Evolutionary conservation across 2,888 invertebrate genomes (phyloP).

Genomic region (Argynnis bischoffii): DNA sequence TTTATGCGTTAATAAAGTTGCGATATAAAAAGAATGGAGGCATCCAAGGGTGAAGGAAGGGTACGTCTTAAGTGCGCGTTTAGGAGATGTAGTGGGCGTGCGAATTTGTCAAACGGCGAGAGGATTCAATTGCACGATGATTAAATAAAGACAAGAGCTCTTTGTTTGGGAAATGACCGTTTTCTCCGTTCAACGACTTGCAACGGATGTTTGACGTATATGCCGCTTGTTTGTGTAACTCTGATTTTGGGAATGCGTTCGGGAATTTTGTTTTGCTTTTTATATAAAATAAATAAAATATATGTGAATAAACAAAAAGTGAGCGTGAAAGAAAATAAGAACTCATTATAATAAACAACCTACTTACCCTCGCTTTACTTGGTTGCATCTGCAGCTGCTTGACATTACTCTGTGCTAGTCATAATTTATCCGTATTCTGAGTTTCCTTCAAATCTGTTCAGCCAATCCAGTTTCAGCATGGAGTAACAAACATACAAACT

Average conservation of each 20-base stretch:
- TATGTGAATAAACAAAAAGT: no score
- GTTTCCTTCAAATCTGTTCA: no score
- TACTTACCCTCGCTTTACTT: no score
- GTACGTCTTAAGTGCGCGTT: conserved; percentile 80
- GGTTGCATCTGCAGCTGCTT: no score
- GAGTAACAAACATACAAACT: no score
- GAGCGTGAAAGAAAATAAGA: no score
- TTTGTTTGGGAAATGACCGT: conserved; percentile 50
- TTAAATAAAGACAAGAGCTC: conserved; percentile 76
- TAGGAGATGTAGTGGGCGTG: conserved; percentile 80
- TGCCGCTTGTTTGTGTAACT: neutral
- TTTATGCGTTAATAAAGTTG: conserved; percentile 83
- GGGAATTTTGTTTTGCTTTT: neutral
- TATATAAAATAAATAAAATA: no score
- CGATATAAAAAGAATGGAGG: conserved; percentile 81
- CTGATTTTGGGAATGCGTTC: neutral
- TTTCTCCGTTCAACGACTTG: conserved; percentile 48
- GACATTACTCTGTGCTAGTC: no score
- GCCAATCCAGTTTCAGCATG: no score
- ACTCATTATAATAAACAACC: no score
- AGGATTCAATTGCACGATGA: conserved; percentile 74
- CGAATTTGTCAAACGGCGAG: conserved; percentile 78
- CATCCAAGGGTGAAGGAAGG: conserved; percentile 81
- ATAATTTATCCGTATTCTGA: no score
- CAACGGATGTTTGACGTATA: conserved; percentile 32